phyloP scores from a whole-genome alignment of 1,140 invertebrate species.

The Halictus rubicundus region DNA sequence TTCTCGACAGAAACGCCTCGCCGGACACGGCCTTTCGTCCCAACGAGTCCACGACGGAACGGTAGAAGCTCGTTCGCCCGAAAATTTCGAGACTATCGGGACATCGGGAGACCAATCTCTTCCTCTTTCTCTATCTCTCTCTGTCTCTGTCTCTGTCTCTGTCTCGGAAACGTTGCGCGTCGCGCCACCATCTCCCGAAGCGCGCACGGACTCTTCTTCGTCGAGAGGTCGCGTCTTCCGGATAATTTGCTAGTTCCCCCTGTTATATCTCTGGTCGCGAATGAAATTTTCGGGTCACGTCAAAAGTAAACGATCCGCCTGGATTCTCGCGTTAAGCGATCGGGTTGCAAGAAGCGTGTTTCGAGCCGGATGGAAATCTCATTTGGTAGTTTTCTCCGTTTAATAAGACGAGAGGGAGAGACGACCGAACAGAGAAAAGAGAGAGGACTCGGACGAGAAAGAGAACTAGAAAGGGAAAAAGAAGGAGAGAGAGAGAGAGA shows the following conservation, averaged over 20 bases:
- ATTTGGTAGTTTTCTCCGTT: conserved; percentile 65
- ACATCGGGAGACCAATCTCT: neutral
- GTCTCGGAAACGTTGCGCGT: too few species aligned
- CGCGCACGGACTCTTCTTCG: neutral
- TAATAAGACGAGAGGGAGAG: conserved; percentile 59
- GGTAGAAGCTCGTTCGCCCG: neutral
- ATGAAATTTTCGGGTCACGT: conserved; percentile 62
- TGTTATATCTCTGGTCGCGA: conserved; percentile 23
- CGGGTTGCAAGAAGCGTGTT: conserved; percentile 53
- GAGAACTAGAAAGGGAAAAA: conserved; percentile 8
- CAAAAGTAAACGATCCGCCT: conserved; percentile 55
- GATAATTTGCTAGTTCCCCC: conserved; percentile 20
- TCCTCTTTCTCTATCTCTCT: too few species aligned
- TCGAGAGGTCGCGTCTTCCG: neutral
- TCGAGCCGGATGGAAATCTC: conserved; percentile 66
- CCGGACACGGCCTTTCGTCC: too few species aligned
- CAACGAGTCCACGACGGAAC: too few species aligned
- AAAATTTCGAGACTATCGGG: neutral
- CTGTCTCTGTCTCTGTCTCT: too few species aligned
- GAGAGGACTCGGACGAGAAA: neutral
- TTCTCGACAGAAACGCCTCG: neutral
- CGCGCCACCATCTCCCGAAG: too few species aligned
- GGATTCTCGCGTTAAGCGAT: conserved; percentile 43
- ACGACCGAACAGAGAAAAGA: neutral
- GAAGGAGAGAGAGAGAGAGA: conserved; percentile 51